Evolutionary conservation across 2,797 vertebrate species (phyloP).

Genomic region (Molossus alvarezi): DNA sequence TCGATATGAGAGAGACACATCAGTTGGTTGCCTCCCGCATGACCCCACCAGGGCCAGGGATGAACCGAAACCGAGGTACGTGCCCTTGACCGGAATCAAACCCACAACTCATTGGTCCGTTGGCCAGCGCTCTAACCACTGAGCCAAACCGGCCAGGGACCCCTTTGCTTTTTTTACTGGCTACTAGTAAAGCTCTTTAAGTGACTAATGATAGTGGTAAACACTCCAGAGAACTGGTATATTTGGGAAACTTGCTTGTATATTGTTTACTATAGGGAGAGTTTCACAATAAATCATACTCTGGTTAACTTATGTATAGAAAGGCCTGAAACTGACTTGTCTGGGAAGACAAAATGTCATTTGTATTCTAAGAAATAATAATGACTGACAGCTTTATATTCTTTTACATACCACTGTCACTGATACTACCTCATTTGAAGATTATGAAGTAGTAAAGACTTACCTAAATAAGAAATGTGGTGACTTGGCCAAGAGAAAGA

Average conservation of each 20-base stretch:
- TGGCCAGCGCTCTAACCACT: too few relatives aligned
- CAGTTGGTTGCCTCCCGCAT: too few relatives aligned
- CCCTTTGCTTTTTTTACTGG: not conserved
- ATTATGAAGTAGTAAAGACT: not conserved
- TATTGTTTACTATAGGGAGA: conserved; percentile 12
- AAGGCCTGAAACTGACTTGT: not conserved
- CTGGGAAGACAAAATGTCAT: not conserved
- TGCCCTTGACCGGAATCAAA: too few relatives aligned
- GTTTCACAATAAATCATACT: not conserved
- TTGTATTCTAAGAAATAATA: not conserved
- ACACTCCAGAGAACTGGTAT: not conserved
- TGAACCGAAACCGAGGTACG: too few relatives aligned
- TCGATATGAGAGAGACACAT: too few relatives aligned
- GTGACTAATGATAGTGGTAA: not conserved
- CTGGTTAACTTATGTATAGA: not conserved
- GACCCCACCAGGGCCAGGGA: too few relatives aligned
- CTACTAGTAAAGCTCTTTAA: not conserved
- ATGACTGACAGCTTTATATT: not conserved
- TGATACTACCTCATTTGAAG: not conserved
- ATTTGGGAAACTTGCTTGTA: conserved; percentile 47
- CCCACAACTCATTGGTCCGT: too few relatives aligned
- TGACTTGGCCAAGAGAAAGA: not conserved
- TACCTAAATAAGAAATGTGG: not conserved
- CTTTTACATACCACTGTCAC: not conserved
- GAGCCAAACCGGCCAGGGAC: too few relatives aligned